Evolutionary conservation across 2,113 vertebrate species (phyloP), one percentile per base, ranked within the genome.

Genomic region (Bambusicola thoracicus): DNA sequence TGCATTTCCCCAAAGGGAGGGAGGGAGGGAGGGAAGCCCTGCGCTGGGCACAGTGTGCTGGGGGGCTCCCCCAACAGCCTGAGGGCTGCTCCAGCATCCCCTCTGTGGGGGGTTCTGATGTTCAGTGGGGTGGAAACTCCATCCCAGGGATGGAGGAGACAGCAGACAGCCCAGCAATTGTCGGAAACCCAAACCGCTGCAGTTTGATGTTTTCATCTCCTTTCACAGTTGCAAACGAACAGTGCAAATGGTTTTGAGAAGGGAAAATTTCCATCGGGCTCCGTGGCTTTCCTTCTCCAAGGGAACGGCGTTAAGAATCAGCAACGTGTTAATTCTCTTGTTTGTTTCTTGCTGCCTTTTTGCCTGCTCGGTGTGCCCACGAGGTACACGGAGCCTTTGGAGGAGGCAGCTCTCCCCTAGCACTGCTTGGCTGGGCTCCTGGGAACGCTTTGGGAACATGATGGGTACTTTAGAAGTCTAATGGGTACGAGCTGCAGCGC

Each of bases 191-290:
- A 2, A 61, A 13, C 70, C 69, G 68, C 68, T 5, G 41, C 46
- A 20, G 19, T 72, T 89, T 87, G 62, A 13, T 75, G 46, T 70
- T 76, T 87, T 27, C 49, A 13, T 91, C 89, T 69, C 61, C 41
- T 67, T 58, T 89, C 49, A 27, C 59, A 44, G 62, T 1, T 83
- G 80, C 67, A 91, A 86, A 87, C 59, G 86, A 87, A 29, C 11
- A 81, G 17, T 32, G 81, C 70, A 86, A 84, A 65, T 48, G 83
- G 27, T 70, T 91, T 82, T 40, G 92, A 76, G 87, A 88, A 51
- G 2, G 29, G 68, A 53, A 44, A 6, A 44, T 81, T 80, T 66
- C 76, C 75, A 61, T 85, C 59, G 21, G 75, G 49, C 72, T 72
- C 49, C 1, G 9, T 61, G 92, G 81, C 10, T 75, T 68, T 87